Evolutionary conservation across 37 sponge, comb jelly and placozoan species (phyloP).

Genomic region (Oopsacas minuta): DNA sequence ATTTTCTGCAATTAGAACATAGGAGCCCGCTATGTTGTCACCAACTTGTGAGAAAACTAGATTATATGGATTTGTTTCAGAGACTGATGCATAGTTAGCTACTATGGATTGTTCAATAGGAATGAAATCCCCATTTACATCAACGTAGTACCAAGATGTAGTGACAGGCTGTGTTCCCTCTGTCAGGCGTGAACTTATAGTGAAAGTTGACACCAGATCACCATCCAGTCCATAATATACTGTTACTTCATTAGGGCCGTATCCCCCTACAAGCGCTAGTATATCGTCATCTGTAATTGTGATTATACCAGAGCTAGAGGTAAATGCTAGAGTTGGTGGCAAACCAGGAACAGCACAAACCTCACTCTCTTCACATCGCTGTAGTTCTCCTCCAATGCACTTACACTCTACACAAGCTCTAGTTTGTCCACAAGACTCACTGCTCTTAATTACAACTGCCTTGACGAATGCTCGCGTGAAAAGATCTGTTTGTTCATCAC

Average conservation of each 20-base stretch:
- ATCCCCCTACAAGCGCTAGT: not conserved
- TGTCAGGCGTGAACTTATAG: not conserved
- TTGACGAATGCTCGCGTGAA: conserved; percentile 1
- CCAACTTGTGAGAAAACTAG: not conserved
- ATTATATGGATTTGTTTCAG: not conserved
- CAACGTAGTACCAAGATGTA: not conserved
- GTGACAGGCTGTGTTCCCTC: not conserved
- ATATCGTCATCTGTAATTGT: not conserved
- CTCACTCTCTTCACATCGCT: not conserved
- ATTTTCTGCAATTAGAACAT: not conserved
- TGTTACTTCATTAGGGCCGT: not conserved
- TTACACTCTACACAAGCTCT: conserved; percentile 1
- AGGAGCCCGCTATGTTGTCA: not conserved
- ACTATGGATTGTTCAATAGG: not conserved
- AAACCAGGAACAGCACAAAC: not conserved
- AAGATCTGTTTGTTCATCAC: conserved; percentile 11
- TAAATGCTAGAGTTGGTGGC: not conserved
- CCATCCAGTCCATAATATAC: conserved; percentile 1
- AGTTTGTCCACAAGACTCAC: conserved; percentile 7
- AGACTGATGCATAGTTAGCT: not conserved
- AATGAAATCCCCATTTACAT: not conserved
- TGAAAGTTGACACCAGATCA: not conserved
- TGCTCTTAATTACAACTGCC: not conserved
- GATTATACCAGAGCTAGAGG: not conserved
- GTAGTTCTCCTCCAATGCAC: not conserved